Percentiles rank a stretch among this genome's conserved stretches.
These are phyloP conservation scores for Crocallis elinguaria DNA, from an alignment of 2,888 invertebrate genomes.

Conservation along the genomic window DNA sequence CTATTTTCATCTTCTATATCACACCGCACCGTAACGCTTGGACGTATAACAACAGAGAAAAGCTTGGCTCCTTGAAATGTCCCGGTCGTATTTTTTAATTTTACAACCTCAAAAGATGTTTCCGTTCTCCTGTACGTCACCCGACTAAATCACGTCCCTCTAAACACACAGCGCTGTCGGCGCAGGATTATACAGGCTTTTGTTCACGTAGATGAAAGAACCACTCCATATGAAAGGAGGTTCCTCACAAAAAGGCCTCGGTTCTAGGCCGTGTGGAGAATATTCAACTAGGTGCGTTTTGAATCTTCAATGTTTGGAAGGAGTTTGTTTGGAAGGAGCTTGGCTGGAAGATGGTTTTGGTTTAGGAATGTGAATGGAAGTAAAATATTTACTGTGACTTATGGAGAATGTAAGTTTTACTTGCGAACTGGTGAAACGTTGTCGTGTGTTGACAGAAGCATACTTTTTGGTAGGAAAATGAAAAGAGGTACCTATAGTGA, in stretches of 20 bases:
- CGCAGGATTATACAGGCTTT: conserved; percentile 43
- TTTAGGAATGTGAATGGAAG: neutral
- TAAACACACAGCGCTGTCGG: conserved; percentile 35
- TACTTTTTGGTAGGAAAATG: too few relatives aligned
- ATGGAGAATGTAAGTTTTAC: too few relatives aligned
- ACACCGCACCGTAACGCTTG: too few relatives aligned
- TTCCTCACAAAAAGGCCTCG: conserved; percentile 34
- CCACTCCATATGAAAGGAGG: conserved; percentile 38
- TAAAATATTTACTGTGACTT: neutral
- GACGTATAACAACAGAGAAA: too few relatives aligned
- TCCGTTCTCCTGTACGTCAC: conserved; percentile 6
- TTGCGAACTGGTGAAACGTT: too few relatives aligned
- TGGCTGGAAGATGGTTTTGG: neutral
- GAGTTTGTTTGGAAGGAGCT: neutral
- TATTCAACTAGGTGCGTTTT: conserved; percentile 33
- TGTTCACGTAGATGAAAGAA: conserved; percentile 44
- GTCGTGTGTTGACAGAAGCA: too few relatives aligned
- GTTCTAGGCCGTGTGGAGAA: conserved; percentile 34
- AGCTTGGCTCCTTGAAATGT: neutral
- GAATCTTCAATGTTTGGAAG: conserved; percentile 14
- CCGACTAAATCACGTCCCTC: conserved; percentile 32
- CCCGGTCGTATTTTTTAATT: neutral
- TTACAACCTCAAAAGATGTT: conserved; percentile 1
- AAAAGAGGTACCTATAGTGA: too few relatives aligned
- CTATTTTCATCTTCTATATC: too few relatives aligned